Base-by-base conservation (phyloP, 2,797 vertebrate genomes). In the Acanthurus lineatus region DNA sequence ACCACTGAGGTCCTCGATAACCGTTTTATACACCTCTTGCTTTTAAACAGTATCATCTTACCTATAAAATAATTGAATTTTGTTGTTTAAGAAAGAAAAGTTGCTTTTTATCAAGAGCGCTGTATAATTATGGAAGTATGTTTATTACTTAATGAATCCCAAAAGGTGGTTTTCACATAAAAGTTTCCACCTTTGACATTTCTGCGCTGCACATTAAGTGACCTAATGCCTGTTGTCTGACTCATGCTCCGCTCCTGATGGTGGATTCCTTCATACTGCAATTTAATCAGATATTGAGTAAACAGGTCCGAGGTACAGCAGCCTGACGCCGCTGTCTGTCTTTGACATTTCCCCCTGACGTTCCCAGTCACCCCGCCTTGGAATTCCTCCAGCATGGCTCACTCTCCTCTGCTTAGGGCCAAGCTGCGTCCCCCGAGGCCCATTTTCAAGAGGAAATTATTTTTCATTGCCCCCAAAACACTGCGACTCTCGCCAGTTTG, bases 381-480 rank as follows among this genome's bases (percentile, higher is more conserved):
- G 90, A 94, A 94, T 94, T 95, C 91, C 90, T 94, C 86, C 87
- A 58, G 89, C 86, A 62, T 92, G 90, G 89, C 94, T 95, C 92
- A 90, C 81, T 73, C 88, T 92, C 81, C 82, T 87, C 77, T 53
- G 35, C 87, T 88, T 42, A 45, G 88, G 85, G 88, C 93, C 92
- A 90, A 89, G 62, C 84, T 9, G 58, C 73, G 54, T 92, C 93
- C 88, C 89, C 81, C 16, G 83, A 76, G 92, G 83, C 90, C 77
- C 88, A 89, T 91, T 90, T 92, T 92, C 61, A 86, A 89, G 90
- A 94, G 94, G 95, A 96, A 95, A 95, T 95, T 91, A 94, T 94
- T 95, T 95, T 95, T 95, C 93, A 95, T 93, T 94, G 92, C 93
- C 92, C 91, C 89, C 79, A 92, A 94, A 94, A 91, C 71, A n/a